Conservation (phyloP, 2,888 invertebrate genomes). For the Chymomyza fuscimana region DNA sequence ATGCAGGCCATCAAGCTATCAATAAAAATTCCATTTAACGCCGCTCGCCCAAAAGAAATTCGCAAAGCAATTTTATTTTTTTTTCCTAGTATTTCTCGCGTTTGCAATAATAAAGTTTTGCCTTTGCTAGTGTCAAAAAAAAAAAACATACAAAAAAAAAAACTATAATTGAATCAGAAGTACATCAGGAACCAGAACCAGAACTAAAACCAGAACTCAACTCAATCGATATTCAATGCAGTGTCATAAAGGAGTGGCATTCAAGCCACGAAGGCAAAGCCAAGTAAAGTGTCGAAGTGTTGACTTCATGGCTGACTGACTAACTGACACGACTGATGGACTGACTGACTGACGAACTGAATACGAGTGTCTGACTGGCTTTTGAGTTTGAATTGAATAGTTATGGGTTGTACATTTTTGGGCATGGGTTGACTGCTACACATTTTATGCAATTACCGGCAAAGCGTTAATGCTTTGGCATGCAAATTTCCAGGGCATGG, state of each 20-base stretch:
- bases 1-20: neutral
- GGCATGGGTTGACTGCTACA: slow-evolving; percentile 3
- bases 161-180: slow-evolving; percentile 64
- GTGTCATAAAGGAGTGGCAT: slow-evolving; percentile 35
- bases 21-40: slow-evolving; percentile 48
- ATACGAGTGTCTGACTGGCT: neutral
- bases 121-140: slow-evolving; percentile 21
- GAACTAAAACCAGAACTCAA: slow-evolving; percentile 31
- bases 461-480: slow-evolving; percentile 69
- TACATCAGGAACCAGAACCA: slow-evolving; percentile 5
- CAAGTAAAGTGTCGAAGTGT: slow-evolving; percentile 47
- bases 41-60: slow-evolving; percentile 48
- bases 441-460: slow-evolving; percentile 64
- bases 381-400: slow-evolving; percentile 30
- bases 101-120: slow-evolving; percentile 31
- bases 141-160: slow-evolving; percentile 2
- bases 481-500: slow-evolving; percentile 62
- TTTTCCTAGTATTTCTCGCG: neutral
- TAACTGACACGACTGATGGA: slow-evolving; percentile 21
- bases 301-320: slow-evolving; percentile 33
- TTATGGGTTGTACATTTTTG: neutral
- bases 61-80: slow-evolving; percentile 49
- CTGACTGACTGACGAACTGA: slow-evolving; percentile 29
- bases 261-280: slow-evolving; percentile 41
- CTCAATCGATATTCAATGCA: slow-evolving; percentile 59